A percentile compares a stretch with the other conserved stretches of the same genome.
These are phyloP conservation scores for Drosophila suzukii DNA, from an alignment of 1,140 invertebrate genomes.

Conservation along the genomic window DNA sequence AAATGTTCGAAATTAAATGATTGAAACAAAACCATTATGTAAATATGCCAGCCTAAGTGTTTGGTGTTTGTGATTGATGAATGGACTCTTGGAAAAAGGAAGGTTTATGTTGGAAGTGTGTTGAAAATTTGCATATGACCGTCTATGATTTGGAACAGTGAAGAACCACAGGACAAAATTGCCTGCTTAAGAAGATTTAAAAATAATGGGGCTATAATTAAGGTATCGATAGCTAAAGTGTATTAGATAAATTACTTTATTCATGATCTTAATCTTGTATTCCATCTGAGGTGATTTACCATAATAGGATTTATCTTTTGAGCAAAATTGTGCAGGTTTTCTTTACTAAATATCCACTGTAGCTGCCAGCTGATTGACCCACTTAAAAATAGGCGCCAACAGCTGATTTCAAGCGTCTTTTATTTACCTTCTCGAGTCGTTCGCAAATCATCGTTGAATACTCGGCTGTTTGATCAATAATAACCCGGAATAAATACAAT, in stretches of 20 bases:
- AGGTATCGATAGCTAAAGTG: too few relatives aligned
- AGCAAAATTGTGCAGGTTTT: not conserved
- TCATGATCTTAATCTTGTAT: too few relatives aligned
- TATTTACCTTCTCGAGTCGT: slow-evolving; percentile 5
- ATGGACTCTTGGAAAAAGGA: not conserved
- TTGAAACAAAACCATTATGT: slow-evolving; percentile 34
- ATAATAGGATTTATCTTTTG: not conserved
- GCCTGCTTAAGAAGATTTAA: not conserved
- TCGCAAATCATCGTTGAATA: slow-evolving; percentile 4
- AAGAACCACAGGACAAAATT: not conserved
- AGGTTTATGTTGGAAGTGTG: not conserved
- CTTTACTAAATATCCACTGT: slow-evolving; percentile 10
- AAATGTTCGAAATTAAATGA: slow-evolving; percentile 46
- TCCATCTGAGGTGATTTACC: not conserved
- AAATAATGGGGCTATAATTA: too few relatives aligned
- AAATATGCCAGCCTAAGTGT: slow-evolving; percentile 10
- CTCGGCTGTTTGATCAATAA: slow-evolving; percentile 65
- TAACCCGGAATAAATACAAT: slow-evolving; percentile 31
- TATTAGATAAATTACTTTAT: too few relatives aligned
- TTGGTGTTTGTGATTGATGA: slow-evolving; percentile 13
- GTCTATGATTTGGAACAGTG: not conserved
- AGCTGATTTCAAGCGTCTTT: slow-evolving; percentile 26
- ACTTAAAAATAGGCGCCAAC: slow-evolving; percentile 21
- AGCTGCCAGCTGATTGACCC: slow-evolving; percentile 6
- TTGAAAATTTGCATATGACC: not conserved